phyloP scores from a whole-genome alignment of 2,797 vertebrate genomes.

The Scyliorhinus canicula region DNA sequence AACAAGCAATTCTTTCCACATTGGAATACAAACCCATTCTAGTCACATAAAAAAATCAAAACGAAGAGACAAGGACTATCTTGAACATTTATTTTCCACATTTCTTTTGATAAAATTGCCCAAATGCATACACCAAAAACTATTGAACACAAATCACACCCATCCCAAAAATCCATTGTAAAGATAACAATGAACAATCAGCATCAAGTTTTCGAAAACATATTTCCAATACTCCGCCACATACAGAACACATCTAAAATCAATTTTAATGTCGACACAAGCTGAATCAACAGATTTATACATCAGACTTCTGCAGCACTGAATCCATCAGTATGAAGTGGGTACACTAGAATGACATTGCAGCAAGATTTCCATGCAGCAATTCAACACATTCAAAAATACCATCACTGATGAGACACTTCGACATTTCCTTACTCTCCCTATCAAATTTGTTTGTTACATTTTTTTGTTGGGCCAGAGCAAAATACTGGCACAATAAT shows the following conservation, averaged over 20 bases:
- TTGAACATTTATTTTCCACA: background rate
- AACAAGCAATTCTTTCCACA: background rate
- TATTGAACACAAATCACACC: background rate
- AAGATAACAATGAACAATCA: background rate
- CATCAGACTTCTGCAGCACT: background rate
- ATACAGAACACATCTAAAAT: background rate
- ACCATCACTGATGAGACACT: background rate
- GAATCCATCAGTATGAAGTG: background rate
- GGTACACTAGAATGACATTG: background rate
- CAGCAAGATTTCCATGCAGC: background rate
- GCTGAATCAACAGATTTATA: background rate
- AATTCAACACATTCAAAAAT: background rate
- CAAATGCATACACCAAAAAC: background rate
- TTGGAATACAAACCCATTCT: background rate
- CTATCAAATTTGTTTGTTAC: background rate
- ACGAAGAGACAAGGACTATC: background rate
- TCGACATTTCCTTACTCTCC: background rate
- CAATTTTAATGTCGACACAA: background rate
- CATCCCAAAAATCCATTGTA: background rate
- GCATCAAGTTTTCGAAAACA: background rate
- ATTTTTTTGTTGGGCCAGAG: background rate
- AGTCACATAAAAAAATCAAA: background rate
- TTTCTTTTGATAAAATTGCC: background rate
- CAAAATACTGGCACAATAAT: background rate
- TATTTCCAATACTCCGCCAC: background rate